Percentiles rank a stretch among this genome's conserved stretches.
Evolutionary conservation across 1,140 invertebrate genomes (phyloP).

Genomic region (Plectus sambesii): DNA sequence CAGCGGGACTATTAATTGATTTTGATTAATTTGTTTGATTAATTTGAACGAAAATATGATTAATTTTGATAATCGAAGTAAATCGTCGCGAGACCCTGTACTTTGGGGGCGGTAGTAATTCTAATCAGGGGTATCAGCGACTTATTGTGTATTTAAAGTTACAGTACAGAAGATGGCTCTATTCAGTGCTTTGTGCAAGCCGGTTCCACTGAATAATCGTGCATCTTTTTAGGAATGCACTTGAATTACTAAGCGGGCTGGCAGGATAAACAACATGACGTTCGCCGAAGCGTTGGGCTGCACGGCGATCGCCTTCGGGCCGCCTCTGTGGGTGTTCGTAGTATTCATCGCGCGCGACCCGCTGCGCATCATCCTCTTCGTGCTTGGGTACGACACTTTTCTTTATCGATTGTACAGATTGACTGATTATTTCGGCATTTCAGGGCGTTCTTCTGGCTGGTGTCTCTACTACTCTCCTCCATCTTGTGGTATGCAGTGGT

Average conservation of each 20-base stretch:
- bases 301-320: constrained; percentile 19
- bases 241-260: constrained; percentile 3
- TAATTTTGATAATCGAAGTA: no score
- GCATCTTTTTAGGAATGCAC: no score
- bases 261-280: constrained; percentile 12
- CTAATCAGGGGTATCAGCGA: no score
- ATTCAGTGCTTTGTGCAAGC: no score
- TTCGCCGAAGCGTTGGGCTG: constrained; percentile 14
- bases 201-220: no score
- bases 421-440: constrained; percentile 7
- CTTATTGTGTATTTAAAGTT: no score
- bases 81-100: no score
- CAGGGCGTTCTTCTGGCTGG: constrained; percentile 26
- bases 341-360: constrained; percentile 23
- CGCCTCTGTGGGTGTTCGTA: constrained; percentile 18
- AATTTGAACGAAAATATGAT: no score
- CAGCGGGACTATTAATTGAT: no score
- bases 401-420: neutral
- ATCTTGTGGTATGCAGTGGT: constrained; percentile 4
- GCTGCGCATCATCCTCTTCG: constrained; percentile 22
- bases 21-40: no score
- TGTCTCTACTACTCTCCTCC: constrained; percentile 21
- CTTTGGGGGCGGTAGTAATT: no score
- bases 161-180: no score
- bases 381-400: constrained; percentile 17